phyloP scores from a whole-genome alignment of 2,888 invertebrate genomes.

The Charanyca ferruginea region DNA sequence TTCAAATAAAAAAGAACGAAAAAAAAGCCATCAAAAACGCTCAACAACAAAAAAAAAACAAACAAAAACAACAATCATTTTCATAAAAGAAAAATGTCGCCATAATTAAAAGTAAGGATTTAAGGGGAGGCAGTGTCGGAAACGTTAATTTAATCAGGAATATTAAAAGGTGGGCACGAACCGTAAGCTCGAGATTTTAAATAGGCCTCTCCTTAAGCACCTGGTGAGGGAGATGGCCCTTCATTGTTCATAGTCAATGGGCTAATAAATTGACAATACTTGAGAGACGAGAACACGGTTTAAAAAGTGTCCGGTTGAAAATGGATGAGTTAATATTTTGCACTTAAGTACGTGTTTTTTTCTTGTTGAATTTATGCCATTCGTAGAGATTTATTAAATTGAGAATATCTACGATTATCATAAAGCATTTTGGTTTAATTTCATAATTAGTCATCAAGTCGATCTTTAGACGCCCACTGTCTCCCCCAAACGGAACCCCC shows the following conservation, averaged over 20 bases:
- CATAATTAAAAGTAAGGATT: conserved; percentile 56
- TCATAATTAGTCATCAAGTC: too few relatives aligned
- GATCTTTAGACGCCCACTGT: too few relatives aligned
- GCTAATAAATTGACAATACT: conserved; percentile 53
- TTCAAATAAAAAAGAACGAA: neutral
- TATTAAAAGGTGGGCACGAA: conserved; percentile 63
- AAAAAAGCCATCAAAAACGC: neutral
- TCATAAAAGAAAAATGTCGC: conserved; percentile 36
- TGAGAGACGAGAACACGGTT: conserved; percentile 15
- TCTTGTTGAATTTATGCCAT: too few relatives aligned
- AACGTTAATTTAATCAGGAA: conserved; percentile 63
- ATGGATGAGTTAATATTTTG: neutral
- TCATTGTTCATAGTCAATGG: conserved; percentile 49
- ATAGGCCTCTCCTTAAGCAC: conserved; percentile 53
- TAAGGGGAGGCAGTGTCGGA: conserved; percentile 42
- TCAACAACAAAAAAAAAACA: conserved; percentile 3
- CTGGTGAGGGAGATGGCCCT: conserved; percentile 43
- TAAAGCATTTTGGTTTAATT: too few relatives aligned
- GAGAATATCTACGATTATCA: too few relatives aligned
- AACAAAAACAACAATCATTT: conserved; percentile 29
- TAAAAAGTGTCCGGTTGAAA: neutral
- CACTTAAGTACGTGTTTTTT: too few relatives aligned
- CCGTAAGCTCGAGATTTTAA: conserved; percentile 60
- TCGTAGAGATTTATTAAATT: too few relatives aligned
- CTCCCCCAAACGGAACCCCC: too few relatives aligned